These are phyloP conservation scores for Myotis vivesi DNA, from an alignment of 2,797 vertebrate species.

Conservation along the genomic window DNA sequence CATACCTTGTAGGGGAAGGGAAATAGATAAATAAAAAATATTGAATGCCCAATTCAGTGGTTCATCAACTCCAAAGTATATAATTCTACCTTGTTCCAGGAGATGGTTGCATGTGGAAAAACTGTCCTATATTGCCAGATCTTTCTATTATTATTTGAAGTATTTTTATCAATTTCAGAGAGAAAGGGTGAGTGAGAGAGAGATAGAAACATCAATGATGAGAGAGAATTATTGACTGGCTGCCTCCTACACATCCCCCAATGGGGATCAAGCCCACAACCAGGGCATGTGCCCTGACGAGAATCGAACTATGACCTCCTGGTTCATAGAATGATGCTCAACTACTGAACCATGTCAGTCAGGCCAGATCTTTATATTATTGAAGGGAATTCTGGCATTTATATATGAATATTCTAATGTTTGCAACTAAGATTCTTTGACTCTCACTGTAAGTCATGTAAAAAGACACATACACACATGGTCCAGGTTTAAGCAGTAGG, in stretches of 20 bases:
- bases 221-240: no score
- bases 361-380: not conserved
- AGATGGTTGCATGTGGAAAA: not conserved
- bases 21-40: not conserved
- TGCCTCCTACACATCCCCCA: no score
- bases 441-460: not conserved
- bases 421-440: conserved; percentile 1
- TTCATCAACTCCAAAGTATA: not conserved
- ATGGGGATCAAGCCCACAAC: no score
- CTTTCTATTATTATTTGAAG: not conserved
- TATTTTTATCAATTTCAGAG: no score
- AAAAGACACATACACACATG: not conserved
- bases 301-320: no score
- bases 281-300: no score
- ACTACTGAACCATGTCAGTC: no score
- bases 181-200: no score
- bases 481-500: not conserved
- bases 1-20: not conserved
- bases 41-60: not conserved
- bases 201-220: no score
- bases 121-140: not conserved
- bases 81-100: not conserved
- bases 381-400: not conserved
- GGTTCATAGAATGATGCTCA: no score
- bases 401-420: not conserved